phyloP scores from a whole-genome alignment of 2,797 vertebrate species.

The Manis pentadactyla region DNA sequence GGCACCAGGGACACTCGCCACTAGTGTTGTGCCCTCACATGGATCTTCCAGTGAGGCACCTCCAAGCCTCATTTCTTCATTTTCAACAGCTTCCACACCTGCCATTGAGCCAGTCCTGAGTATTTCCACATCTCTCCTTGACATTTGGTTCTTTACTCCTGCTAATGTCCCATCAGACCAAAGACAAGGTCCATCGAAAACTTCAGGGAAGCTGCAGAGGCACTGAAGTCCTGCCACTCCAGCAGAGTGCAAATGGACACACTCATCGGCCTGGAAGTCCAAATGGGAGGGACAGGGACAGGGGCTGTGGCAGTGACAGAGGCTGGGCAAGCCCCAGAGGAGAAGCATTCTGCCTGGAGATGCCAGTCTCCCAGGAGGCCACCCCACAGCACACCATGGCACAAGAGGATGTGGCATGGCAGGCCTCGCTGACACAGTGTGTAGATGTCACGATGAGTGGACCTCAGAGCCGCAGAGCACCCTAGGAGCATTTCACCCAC shows the following conservation, averaged over 20 bases:
- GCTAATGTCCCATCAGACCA: rapidly evolving
- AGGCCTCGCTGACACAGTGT: neutral
- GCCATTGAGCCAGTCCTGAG: neutral
- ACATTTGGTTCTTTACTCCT: neutral
- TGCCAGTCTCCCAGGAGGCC: rapidly evolving
- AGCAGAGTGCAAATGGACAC: rapidly evolving
- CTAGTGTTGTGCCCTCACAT: rapidly evolving
- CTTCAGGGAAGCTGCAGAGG: no score
- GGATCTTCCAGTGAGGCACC: rapidly evolving
- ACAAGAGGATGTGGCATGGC: neutral
- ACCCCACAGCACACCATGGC: neutral
- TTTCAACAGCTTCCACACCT: neutral
- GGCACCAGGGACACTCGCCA: rapidly evolving
- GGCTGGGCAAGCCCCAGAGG: neutral
- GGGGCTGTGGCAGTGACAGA: rapidly evolving
- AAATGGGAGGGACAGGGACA: rapidly evolving
- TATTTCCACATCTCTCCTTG: rapidly evolving
- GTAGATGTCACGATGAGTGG: neutral
- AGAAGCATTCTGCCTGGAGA: neutral
- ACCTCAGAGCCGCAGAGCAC: no score
- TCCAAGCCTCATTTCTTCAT: neutral
- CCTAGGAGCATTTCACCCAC: no score
- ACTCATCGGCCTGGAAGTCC: neutral
- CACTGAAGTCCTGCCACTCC: rapidly evolving
- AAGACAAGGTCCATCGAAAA: neutral